Conservation (phyloP, 2,888 invertebrate genomes). For the Proisotoma minuta region DNA sequence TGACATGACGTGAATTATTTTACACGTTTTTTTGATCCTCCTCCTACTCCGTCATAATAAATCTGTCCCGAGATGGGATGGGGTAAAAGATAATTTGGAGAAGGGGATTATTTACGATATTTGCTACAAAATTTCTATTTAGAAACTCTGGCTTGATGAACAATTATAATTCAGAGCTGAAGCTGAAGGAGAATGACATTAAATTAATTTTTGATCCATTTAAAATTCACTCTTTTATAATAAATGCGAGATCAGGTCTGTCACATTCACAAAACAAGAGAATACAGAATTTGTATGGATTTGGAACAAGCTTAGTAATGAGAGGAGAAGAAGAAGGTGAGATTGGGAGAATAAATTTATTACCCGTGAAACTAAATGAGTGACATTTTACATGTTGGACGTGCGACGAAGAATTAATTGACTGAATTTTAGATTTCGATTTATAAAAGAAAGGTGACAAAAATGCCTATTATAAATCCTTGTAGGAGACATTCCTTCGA, state of each 20-base stretch:
- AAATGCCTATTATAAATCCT: not conserved
- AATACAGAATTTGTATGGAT: not conserved
- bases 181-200: too few relatives aligned
- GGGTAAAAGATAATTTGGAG: too few relatives aligned
- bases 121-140: too few relatives aligned
- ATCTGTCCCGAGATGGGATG: not conserved
- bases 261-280: too few relatives aligned
- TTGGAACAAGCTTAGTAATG: not conserved
- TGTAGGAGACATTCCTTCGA: not conserved
- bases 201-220: too few relatives aligned
- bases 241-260: too few relatives aligned
- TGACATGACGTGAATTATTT: not conserved
- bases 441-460: not conserved
- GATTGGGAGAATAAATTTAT: too few relatives aligned
- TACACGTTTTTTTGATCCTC: not conserved
- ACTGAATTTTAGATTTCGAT: not conserved
- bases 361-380: not conserved
- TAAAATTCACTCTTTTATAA: too few relatives aligned
- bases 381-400: not conserved
- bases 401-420: not conserved
- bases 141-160: too few relatives aligned
- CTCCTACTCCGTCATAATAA: not conserved
- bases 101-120: not conserved
- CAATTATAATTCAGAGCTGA: too few relatives aligned
- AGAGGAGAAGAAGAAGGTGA: too few relatives aligned